phyloP scores from a whole-genome alignment of 2,797 vertebrate species.

The Rhynchonycteris naso region DNA sequence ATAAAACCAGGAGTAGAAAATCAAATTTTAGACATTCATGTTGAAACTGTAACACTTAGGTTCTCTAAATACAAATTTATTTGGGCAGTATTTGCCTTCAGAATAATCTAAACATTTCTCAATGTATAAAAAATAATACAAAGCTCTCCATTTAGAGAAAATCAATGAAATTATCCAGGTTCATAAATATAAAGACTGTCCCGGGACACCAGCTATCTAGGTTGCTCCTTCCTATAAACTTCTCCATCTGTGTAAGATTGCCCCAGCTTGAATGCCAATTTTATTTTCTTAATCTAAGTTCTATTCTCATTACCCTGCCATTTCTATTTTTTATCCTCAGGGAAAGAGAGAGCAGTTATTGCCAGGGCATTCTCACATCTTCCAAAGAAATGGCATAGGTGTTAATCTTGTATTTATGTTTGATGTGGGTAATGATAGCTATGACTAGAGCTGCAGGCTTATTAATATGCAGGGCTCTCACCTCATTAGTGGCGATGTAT shows the following conservation, averaged over 20 bases:
- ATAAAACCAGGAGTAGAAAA: background rate
- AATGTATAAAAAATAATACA: background rate
- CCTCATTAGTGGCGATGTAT: slow-evolving; percentile 86
- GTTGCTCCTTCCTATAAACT: slow-evolving; percentile 77
- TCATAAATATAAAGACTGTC: background rate
- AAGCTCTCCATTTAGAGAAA: slow-evolving; percentile 18
- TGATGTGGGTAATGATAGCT: slow-evolving; percentile 85
- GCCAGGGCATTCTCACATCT: slow-evolving; percentile 86
- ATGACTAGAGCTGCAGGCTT: slow-evolving; percentile 79
- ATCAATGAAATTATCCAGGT: slow-evolving; percentile 16
- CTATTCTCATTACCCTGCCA: slow-evolving; percentile 84
- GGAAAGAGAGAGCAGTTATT: slow-evolving; percentile 85
- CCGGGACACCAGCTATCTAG: slow-evolving; percentile 7
- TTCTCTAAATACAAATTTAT: slow-evolving; percentile 28
- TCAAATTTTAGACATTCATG: background rate
- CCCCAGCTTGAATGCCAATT: slow-evolving; percentile 80
- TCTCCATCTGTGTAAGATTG: slow-evolving; percentile 77
- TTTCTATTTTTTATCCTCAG: slow-evolving; percentile 85
- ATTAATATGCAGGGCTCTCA: slow-evolving; percentile 87
- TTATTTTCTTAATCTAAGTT: slow-evolving; percentile 84
- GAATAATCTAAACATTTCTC: background rate
- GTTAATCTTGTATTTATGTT: slow-evolving; percentile 86
- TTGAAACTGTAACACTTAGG: background rate
- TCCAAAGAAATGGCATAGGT: slow-evolving; percentile 84
- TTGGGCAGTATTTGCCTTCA: background rate